These are phyloP conservation scores for crab-eating macaque (Macaca fascicularis) DNA, from an alignment of 2,113 vertebrate species.

Conservation along the genomic window DNA sequence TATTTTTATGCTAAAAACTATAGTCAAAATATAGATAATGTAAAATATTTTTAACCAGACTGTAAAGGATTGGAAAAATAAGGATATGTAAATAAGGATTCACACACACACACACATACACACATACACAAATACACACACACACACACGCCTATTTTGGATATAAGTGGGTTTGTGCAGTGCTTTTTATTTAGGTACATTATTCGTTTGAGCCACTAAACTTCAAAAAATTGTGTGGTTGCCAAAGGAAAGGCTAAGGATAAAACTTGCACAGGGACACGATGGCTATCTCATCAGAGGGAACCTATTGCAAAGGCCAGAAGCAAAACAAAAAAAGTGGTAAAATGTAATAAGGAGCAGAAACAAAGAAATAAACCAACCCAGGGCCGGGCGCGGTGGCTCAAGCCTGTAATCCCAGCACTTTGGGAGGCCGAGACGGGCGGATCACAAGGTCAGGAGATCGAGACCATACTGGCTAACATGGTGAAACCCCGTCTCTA, in stretches of 20 bases:
- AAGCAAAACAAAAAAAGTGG: background rate
- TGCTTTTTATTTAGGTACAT: background rate
- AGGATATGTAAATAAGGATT: background rate
- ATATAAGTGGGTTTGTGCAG: background rate
- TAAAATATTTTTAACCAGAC: background rate
- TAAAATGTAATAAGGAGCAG: background rate
- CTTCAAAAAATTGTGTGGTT: background rate
- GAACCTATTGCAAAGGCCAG: background rate
- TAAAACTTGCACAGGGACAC: background rate
- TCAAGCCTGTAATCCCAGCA: no score
- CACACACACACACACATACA: background rate
- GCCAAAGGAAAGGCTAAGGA: background rate
- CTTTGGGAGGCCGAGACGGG: no score
- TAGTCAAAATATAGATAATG: background rate
- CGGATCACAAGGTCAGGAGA: no score
- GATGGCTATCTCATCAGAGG: background rate
- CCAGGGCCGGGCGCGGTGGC: no score
- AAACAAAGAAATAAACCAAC: constrained; percentile 11
- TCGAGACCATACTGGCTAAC: no score
- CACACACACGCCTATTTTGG: background rate
- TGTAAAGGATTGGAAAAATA: background rate
- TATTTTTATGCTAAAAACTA: background rate
- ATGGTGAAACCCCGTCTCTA: no score
- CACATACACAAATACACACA: background rate
- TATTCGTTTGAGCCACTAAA: background rate